Percentiles rank a stretch among this genome's conserved stretches.
Evolutionary conservation across 2,888 invertebrate species (phyloP).

Genomic region (Amphipoea lucens): DNA sequence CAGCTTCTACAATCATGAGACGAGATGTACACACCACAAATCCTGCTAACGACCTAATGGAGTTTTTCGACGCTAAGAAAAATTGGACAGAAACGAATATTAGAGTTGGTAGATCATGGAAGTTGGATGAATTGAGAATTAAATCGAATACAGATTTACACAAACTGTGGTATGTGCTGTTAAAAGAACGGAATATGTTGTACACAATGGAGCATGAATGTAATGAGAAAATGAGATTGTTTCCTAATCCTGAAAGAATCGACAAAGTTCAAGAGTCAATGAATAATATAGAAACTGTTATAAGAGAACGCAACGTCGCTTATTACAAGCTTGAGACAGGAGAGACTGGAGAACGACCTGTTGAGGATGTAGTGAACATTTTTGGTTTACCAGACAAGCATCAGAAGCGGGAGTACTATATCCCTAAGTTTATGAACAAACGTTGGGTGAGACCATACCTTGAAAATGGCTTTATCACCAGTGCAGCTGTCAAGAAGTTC

Average conservation of each 20-base stretch:
- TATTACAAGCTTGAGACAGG: slow-evolving; percentile 97
- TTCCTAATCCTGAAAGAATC: slow-evolving; percentile 97
- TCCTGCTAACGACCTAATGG: slow-evolving; percentile 91
- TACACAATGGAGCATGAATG: slow-evolving; percentile 98
- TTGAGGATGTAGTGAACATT: slow-evolving; percentile 89
- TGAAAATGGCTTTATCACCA: slow-evolving; percentile 88
- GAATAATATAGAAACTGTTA: slow-evolving; percentile 97
- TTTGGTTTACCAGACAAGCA: slow-evolving; percentile 91
- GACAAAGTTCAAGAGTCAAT: slow-evolving; percentile 99
- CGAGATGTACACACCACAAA: slow-evolving; percentile 82
- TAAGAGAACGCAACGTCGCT: slow-evolving; percentile 97
- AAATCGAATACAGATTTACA: slow-evolving; percentile 99
- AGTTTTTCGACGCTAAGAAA: slow-evolving; percentile 96
- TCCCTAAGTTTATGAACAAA: slow-evolving; percentile 92
- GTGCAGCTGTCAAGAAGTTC: slow-evolving; percentile 91
- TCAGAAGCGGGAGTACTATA: slow-evolving; percentile 90
- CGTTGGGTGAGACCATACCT: slow-evolving; percentile 91
- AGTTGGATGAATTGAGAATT: slow-evolving; percentile 96
- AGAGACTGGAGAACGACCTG: slow-evolving; percentile 94
- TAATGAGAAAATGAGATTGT: slow-evolving; percentile 91
- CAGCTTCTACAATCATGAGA: slow-evolving; percentile 58
- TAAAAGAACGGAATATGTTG: slow-evolving; percentile 99
- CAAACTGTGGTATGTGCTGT: slow-evolving; percentile 97
- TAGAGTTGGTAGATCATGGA: slow-evolving; percentile 96
- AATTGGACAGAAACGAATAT: slow-evolving; percentile 95